Conservation (phyloP, 2,113 vertebrate genomes). For the Neotragus pygmaeus region DNA sequence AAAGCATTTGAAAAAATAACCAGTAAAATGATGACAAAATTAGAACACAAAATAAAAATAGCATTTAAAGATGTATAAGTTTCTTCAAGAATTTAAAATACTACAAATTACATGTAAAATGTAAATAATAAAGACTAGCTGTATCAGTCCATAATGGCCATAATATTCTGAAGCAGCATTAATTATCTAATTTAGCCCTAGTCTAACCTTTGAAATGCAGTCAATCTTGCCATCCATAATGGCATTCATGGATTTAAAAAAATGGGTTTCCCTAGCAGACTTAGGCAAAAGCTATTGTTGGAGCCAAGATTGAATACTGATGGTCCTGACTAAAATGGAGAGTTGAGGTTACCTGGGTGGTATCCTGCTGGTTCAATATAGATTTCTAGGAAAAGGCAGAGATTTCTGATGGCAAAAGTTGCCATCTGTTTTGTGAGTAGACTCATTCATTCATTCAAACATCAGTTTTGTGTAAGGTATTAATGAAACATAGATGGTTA, state of each 20-base stretch:
- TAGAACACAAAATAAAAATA: background rate
- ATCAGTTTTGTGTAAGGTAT: background rate
- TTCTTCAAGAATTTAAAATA: slow-evolving; percentile 1
- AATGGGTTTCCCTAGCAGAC: background rate
- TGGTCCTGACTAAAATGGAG: background rate
- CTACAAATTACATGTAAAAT: background rate
- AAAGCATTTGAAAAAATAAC: background rate
- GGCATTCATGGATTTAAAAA: background rate
- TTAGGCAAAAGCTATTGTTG: background rate
- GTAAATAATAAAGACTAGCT: background rate
- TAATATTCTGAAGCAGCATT: background rate
- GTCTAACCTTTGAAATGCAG: background rate
- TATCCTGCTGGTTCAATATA: background rate
- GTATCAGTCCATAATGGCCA: background rate
- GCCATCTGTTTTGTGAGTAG: background rate
- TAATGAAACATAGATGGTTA: background rate
- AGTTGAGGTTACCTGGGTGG: background rate
- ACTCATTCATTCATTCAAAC: background rate
- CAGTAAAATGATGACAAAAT: background rate
- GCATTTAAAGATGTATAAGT: background rate
- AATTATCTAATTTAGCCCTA: background rate
- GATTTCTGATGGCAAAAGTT: slow-evolving; percentile 1
- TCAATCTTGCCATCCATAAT: background rate
- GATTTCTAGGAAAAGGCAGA: background rate
- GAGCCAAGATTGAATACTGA: background rate